A percentile compares a stretch with the other conserved stretches of the same genome.
Conservation (phyloP, 2,797 vertebrate species). For the Apogon hyalosoma region DNA sequence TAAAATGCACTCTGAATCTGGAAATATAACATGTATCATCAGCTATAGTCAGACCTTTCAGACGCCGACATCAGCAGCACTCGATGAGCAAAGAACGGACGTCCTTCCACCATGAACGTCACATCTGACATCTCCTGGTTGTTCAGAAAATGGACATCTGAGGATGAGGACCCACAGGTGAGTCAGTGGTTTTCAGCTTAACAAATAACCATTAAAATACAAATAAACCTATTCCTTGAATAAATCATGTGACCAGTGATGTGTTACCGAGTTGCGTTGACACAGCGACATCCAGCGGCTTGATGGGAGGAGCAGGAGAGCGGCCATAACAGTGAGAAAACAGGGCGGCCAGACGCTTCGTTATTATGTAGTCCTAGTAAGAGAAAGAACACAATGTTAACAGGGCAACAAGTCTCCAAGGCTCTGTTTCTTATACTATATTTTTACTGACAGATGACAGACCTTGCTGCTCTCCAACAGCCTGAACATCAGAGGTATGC, state of each 20-base stretch:
- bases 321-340: slow-evolving; percentile 89
- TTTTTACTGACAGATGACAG: background rate
- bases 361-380: slow-evolving; percentile 88
- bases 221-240: background rate
- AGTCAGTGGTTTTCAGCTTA: background rate
- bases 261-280: slow-evolving; percentile 86
- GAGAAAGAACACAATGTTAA: slow-evolving; percentile 1
- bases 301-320: slow-evolving; percentile 85
- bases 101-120: slow-evolving; percentile 91
- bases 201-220: background rate
- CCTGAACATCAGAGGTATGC: slow-evolving; percentile 90
- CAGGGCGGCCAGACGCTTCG: slow-evolving; percentile 87
- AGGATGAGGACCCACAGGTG: background rate
- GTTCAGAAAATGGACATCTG: slow-evolving; percentile 94
- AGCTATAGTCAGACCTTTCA: slow-evolving; percentile 83
- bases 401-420: too few relatives aligned
- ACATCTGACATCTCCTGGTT: slow-evolving; percentile 96
- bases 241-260: rapidly evolving
- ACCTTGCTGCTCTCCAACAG: slow-evolving; percentile 92
- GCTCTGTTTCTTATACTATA: too few relatives aligned
- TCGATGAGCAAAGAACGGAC: slow-evolving; percentile 91
- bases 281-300: slow-evolving; percentile 81
- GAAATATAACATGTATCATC: background rate
- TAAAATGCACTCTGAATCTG: too few relatives aligned
- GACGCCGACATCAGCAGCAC: slow-evolving; percentile 95